A percentile compares a stretch with the other conserved stretches of the same genome.
These are phyloP conservation scores for Ariopsis seemanni DNA, from an alignment of 2,113 vertebrate genomes.

Conservation along the genomic window DNA sequence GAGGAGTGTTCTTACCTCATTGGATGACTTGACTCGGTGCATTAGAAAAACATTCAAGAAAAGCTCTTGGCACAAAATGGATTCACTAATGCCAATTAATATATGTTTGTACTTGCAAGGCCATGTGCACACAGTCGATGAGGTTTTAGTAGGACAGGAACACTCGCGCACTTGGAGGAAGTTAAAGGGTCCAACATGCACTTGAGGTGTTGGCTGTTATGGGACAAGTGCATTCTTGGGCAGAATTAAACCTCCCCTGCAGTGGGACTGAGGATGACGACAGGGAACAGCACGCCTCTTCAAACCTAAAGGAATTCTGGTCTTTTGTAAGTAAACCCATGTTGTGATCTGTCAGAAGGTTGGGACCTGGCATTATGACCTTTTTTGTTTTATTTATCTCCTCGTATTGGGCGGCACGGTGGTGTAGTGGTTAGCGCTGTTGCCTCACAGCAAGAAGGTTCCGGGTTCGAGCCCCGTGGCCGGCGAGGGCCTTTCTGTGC, in stretches of 20 bases:
- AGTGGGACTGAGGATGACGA: conserved; percentile 61
- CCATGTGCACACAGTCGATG: conserved; percentile 17
- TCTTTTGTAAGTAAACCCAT: conserved; percentile 68
- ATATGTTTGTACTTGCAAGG: conserved; percentile 43
- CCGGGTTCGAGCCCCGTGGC: too few species aligned
- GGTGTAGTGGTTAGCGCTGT: too few species aligned
- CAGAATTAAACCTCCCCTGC: conserved; percentile 45
- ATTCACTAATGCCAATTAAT: background rate
- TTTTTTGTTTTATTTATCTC: too few species aligned
- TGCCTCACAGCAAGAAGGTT: too few species aligned
- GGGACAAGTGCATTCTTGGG: conserved; percentile 60
- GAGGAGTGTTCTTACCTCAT: conserved; percentile 41
- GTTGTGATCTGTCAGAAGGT: background rate
- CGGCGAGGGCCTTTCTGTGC: too few species aligned
- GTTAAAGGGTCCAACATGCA: conserved; percentile 37
- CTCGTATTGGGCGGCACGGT: too few species aligned
- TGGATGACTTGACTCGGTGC: conserved; percentile 17
- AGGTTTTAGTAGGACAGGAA: conserved; percentile 50
- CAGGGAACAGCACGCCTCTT: conserved; percentile 60
- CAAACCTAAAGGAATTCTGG: conserved; percentile 58
- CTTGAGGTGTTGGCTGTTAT: conserved; percentile 52
- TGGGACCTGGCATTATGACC: background rate
- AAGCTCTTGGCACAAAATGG: background rate
- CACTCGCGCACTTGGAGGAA: conserved; percentile 2
- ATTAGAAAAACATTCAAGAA: background rate